Percentiles rank a stretch among this genome's conserved stretches.
Conservation (phyloP, 1,140 invertebrate genomes). For the Aporrectodea caliginosa region DNA sequence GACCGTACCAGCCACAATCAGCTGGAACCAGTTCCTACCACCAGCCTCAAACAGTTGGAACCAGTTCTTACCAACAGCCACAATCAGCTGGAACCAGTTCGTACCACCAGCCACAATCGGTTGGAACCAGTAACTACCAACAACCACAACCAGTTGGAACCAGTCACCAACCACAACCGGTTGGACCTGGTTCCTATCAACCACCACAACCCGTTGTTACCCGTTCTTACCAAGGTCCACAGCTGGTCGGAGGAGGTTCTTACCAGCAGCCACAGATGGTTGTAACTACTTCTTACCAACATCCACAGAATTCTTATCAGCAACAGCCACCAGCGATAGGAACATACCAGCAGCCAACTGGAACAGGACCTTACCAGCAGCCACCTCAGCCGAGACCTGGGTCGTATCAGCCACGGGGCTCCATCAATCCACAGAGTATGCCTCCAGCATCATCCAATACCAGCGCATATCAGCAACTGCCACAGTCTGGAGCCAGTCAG, state of each 20-base stretch:
- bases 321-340: not conserved
- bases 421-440: too few species aligned
- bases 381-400: too few species aligned
- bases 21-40: constrained; percentile 15
- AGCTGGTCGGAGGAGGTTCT: not conserved
- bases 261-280: constrained; percentile 9
- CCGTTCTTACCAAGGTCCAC: constrained; percentile 16
- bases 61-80: constrained; percentile 27
- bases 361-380: too few species aligned
- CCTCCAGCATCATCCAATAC: too few species aligned
- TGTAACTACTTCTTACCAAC: not conserved
- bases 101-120: constrained; percentile 19
- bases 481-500: too few species aligned
- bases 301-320: constrained; percentile 3
- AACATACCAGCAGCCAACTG: not conserved
- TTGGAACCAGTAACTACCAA: not conserved
- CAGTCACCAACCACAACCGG: constrained; percentile 6
- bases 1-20: not conserved
- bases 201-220: not conserved
- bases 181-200: not conserved
- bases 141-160: not conserved
- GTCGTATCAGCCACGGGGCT: too few species aligned
- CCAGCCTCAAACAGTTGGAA: constrained; percentile 25
- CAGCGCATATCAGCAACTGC: too few species aligned
- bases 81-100: not conserved